Conservation (phyloP, 2,888 invertebrate species). For the Yponomeuta sedellus region DNA sequence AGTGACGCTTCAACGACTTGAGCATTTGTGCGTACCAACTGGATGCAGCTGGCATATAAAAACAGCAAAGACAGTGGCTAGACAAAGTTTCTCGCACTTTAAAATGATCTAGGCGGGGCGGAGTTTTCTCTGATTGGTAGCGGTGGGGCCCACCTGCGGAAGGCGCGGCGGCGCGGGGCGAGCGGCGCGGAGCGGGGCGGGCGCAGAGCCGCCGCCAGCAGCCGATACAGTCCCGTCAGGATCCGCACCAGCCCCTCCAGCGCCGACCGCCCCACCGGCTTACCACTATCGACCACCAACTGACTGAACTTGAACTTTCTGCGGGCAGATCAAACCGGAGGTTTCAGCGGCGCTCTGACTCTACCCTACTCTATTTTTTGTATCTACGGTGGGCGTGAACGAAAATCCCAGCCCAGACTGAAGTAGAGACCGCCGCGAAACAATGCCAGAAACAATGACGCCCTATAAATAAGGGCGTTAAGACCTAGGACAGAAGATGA, state of each 20-base stretch:
- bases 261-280: slow-evolving; percentile 26
- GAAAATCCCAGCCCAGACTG: too few relatives aligned
- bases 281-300: slow-evolving; percentile 42
- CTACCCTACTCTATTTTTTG: not conserved
- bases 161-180: not conserved
- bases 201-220: slow-evolving; percentile 38
- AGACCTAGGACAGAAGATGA: too few relatives aligned
- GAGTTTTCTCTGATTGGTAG: too few relatives aligned
- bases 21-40: too few relatives aligned
- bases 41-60: too few relatives aligned
- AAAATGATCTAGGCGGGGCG: too few relatives aligned
- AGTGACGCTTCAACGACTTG: too few relatives aligned
- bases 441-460: too few relatives aligned
- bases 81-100: too few relatives aligned
- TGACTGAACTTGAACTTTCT: slow-evolving; percentile 63
- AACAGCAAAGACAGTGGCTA: too few relatives aligned
- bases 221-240: slow-evolving; percentile 44
- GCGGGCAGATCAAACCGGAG: slow-evolving; percentile 35
- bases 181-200: slow-evolving; percentile 3
- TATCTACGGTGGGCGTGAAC: not conserved
- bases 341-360: slow-evolving; percentile 11
- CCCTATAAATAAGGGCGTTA: too few relatives aligned
- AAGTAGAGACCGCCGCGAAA: too few relatives aligned
- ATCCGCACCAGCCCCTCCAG: slow-evolving; percentile 60
- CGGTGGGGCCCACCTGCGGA: not conserved